Evolutionary conservation across 1,140 invertebrate species (phyloP), one percentile per base, ranked within the genome.

Genomic region (Platyscapa corneri): DNA sequence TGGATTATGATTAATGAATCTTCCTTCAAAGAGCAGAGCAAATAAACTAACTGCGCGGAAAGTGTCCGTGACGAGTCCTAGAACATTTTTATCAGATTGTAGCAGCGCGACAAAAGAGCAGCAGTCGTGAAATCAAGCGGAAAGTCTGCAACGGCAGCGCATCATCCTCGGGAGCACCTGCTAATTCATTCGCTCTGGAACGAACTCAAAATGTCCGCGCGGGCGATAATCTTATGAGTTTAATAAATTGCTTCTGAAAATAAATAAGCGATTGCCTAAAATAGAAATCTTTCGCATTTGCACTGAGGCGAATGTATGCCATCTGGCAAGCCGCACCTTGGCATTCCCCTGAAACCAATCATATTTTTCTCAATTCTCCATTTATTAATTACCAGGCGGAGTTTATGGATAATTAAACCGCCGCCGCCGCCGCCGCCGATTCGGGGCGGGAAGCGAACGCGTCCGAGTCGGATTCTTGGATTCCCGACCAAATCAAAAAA

Each of bases 221-320:
- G 37, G 77, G 56, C 49, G 72, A 78, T 86, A 87, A 89, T 88
- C 88, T 85, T 79, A 87, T 88, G 86, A 87, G 83, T 87, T 90
- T 88, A 88, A 90, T 90, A 89, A 90, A 90, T 90, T 88, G 87
- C 88, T 86, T 87, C 89, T 89, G 86, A 88, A 89, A 90, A 90
- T 90, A 90, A 90, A 87, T 87, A 88, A 88, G 88, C 87, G 82
- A 87, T 87, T 86, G 12, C 85, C 87, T 88, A 86, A 90, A 90
- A 90, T 89, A 90, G 86, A 67, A 75, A 18, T 27, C 65, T 53
- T 77, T 14, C n/a, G 16, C 39, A 32, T 74, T 83, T 34, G 27
- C 32, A n/a, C 34, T 20, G 3, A 20, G 30, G 23, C 23, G 80
- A 88, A 82, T 86, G 83, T 88, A 87, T 87, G 88, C 88, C 88